phyloP scores from a whole-genome alignment of 2,888 invertebrate species.

The Boloria selene region DNA sequence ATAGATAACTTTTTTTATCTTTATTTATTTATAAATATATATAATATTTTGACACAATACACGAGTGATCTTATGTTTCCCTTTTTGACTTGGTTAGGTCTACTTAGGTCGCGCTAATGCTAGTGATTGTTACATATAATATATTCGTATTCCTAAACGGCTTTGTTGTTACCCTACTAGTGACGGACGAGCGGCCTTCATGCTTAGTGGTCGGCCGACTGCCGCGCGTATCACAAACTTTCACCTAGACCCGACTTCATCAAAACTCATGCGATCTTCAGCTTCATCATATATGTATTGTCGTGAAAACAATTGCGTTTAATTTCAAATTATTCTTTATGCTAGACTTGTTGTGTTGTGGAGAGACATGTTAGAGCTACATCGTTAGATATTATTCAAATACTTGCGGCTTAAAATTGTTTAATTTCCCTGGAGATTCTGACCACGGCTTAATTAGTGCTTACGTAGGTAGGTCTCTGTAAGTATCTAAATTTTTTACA shows the following conservation, averaged over 20 bases:
- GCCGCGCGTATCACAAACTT: constrained; percentile 59
- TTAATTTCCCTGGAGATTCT: constrained; percentile 27
- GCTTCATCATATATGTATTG: constrained; percentile 4
- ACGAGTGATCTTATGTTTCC: no score
- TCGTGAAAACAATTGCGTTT: no score
- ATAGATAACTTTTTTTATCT: no score
- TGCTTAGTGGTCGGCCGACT: constrained; percentile 71
- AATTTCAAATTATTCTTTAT: no score
- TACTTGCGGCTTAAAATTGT: constrained; percentile 19
- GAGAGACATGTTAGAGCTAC: no score
- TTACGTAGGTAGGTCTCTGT: constrained; percentile 27
- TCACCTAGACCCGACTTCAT: constrained; percentile 53
- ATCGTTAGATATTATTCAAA: not conserved
- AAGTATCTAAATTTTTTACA: constrained; percentile 24
- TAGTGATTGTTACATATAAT: no score
- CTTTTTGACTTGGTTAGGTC: no score
- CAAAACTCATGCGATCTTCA: constrained; percentile 30
- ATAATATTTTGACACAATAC: no score
- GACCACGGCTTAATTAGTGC: constrained; percentile 22
- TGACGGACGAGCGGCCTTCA: constrained; percentile 63
- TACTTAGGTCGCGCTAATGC: no score
- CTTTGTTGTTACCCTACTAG: constrained; percentile 29
- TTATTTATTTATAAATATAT: no score
- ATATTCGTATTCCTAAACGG: not conserved
- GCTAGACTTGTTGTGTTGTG: no score